Evolutionary conservation across 2,797 vertebrate species (phyloP).

Genomic region (Sciurus vulgaris): DNA sequence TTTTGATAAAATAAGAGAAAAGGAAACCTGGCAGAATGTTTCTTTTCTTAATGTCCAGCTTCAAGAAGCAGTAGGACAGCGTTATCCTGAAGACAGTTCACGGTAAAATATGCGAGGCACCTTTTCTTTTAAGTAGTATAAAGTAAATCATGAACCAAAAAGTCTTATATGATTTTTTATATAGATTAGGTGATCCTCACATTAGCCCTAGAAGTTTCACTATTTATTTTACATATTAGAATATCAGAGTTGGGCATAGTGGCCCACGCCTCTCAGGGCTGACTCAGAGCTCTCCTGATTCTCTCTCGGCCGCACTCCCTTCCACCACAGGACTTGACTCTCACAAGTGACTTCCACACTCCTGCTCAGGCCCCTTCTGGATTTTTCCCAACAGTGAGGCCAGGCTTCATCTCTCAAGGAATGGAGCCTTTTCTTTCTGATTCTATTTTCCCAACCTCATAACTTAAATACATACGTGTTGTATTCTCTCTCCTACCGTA

Average conservation of each 20-base stretch:
- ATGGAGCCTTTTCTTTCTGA: neutral
- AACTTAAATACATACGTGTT: neutral
- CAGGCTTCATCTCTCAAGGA: neutral
- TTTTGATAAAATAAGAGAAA: slow-evolving; percentile 98
- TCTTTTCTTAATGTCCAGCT: slow-evolving; percentile 96
- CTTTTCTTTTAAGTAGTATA: neutral
- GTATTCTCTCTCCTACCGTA: neutral
- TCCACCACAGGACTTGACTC: neutral
- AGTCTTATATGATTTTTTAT: neutral
- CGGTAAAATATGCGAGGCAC: slow-evolving; percentile 88
- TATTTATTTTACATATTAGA: slow-evolving; percentile 5
- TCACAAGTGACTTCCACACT: neutral
- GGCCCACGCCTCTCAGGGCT: neutral
- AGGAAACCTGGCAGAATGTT: slow-evolving; percentile 97
- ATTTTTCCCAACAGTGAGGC: neutral
- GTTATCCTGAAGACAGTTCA: slow-evolving; percentile 95
- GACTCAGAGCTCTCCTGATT: neutral
- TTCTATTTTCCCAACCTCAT: neutral
- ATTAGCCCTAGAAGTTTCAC: neutral
- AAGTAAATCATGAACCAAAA: neutral
- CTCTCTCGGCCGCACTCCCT: neutral
- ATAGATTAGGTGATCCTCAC: neutral
- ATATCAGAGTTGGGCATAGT: neutral
- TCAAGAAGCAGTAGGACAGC: slow-evolving; percentile 97
- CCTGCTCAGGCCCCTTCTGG: neutral